Evolutionary conservation across 2,113 vertebrate genomes (phyloP).

Genomic region (Acanthisitta chloris): DNA sequence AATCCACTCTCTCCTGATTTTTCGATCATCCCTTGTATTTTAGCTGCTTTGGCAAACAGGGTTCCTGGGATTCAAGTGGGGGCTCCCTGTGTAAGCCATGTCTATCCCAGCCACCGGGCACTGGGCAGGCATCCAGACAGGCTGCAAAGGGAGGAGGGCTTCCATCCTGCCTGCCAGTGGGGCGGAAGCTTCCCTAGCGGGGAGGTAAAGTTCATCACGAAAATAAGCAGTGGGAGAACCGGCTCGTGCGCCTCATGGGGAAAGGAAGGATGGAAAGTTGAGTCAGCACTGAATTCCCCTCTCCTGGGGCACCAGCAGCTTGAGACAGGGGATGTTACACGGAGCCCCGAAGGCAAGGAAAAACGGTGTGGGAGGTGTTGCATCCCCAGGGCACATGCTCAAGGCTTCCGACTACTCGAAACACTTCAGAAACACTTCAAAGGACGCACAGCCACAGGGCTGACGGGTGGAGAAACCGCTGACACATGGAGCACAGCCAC

Average conservation of each 20-base stretch:
- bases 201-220: constrained; percentile 37
- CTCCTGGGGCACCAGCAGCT: background rate
- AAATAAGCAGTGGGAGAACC: background rate
- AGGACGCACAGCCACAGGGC: background rate
- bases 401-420: background rate
- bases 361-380: background rate
- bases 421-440: rapidly evolving
- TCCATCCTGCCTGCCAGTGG: background rate
- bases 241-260: background rate
- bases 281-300: background rate
- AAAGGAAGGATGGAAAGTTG: background rate
- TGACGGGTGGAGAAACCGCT: background rate
- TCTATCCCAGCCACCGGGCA: background rate
- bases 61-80: background rate
- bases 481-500: background rate
- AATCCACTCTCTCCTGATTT: background rate
- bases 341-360: background rate
- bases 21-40: background rate
- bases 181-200: background rate
- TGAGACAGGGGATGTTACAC: rapidly evolving
- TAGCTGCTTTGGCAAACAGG: background rate
- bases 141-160: background rate
- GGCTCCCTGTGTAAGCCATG: background rate
- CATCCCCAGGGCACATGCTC: background rate
- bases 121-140: background rate